Evolutionary conservation across 2,797 vertebrate genomes (phyloP).

Genomic region (Taenioides sp.): DNA sequence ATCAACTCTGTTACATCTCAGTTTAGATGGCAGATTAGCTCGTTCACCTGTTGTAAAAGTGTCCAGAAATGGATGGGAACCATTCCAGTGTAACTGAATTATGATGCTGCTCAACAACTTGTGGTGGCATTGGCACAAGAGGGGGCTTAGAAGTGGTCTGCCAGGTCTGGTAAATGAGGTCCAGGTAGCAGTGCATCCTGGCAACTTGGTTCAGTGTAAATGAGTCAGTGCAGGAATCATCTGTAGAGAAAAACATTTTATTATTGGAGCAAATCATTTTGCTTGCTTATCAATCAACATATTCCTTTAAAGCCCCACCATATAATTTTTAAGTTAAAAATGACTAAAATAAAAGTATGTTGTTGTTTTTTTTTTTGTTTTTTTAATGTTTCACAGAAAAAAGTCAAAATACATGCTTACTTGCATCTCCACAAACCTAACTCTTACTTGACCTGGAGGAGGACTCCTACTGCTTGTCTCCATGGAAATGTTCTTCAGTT

Average conservation of each 20-base stretch:
- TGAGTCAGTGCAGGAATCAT: slow-evolving; percentile 94
- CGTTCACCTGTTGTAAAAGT: slow-evolving; percentile 96
- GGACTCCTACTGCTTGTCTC: too few relatives aligned
- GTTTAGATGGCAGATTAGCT: slow-evolving; percentile 23
- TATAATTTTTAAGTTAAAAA: too few relatives aligned
- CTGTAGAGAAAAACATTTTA: slow-evolving; percentile 65
- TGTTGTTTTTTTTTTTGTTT: background rate
- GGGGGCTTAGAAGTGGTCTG: slow-evolving; percentile 86
- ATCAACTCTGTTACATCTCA: background rate
- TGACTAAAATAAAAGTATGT: too few relatives aligned
- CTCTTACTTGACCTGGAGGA: too few relatives aligned
- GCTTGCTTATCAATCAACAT: too few relatives aligned
- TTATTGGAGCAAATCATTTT: too few relatives aligned
- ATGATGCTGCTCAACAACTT: slow-evolving; percentile 85
- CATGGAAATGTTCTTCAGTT: too few relatives aligned
- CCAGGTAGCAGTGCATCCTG: slow-evolving; percentile 98
- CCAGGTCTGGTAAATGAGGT: slow-evolving; percentile 95
- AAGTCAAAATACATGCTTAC: too few relatives aligned
- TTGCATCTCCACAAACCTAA: too few relatives aligned
- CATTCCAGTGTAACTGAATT: slow-evolving; percentile 88
- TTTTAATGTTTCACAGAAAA: too few relatives aligned
- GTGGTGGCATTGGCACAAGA: slow-evolving; percentile 88
- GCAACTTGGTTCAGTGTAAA: slow-evolving; percentile 98
- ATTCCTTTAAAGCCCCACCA: too few relatives aligned
- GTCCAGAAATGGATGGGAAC: slow-evolving; percentile 93